phyloP scores from a whole-genome alignment of 2,113 vertebrate genomes.

The Pelecanoides urinatrix region DNA sequence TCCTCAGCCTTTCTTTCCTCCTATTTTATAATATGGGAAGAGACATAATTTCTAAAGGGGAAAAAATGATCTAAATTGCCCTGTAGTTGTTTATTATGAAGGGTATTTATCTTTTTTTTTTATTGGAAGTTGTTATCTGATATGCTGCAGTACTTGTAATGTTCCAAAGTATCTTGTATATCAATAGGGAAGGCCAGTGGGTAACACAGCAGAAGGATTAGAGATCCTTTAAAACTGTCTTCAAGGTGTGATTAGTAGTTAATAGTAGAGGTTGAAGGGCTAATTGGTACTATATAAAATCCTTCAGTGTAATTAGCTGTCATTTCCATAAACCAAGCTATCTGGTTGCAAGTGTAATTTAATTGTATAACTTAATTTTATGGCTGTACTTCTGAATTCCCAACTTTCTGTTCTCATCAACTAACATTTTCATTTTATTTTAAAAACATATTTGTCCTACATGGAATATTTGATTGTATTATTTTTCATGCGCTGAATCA shows the following conservation, averaged over 20 bases:
- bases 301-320: background rate
- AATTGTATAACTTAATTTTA: background rate
- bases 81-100: background rate
- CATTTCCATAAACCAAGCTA: background rate
- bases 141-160: background rate
- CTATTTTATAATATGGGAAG: background rate
- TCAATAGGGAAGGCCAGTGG: background rate
- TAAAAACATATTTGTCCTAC: background rate
- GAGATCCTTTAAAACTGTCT: background rate
- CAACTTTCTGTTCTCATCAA: background rate
- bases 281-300: background rate
- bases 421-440: background rate
- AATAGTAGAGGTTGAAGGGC: background rate
- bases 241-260: conserved; percentile 1
- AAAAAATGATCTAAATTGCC: background rate
- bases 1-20: background rate
- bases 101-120: background rate
- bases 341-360: background rate
- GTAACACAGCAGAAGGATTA: background rate
- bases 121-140: background rate
- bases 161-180: conserved; percentile 1
- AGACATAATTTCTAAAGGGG: background rate
- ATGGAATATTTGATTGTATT: background rate
- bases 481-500: background rate
- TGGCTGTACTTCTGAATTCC: background rate